Evolutionary conservation across 2,888 invertebrate genomes (phyloP).

Genomic region (Aporophyla nigra): DNA sequence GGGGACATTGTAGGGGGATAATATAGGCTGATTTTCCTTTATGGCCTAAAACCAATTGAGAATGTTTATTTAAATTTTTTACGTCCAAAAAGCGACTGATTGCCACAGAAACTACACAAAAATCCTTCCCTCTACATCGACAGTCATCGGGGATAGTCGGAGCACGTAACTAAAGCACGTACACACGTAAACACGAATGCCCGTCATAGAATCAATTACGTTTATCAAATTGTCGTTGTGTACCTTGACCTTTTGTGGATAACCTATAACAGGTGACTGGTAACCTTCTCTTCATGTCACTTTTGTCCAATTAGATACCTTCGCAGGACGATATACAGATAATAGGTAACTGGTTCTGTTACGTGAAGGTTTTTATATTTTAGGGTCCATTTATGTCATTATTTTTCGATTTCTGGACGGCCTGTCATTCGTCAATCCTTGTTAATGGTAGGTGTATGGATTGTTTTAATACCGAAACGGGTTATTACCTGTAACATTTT

Average conservation of each 20-base stretch:
- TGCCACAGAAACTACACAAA: neutral
- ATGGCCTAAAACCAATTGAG: neutral
- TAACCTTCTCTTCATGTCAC: neutral
- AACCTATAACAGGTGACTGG: slow-evolving; percentile 6
- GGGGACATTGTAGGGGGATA: no score
- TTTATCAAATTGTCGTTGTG: slow-evolving; percentile 33
- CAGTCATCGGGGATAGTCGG: neutral
- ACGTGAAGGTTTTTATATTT: neutral
- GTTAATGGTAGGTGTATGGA: neutral
- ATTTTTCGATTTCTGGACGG: neutral
- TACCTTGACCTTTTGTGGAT: slow-evolving; percentile 26
- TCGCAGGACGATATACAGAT: neutral
- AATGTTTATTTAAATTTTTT: neutral
- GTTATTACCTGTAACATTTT: neutral
- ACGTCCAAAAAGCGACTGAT: neutral
- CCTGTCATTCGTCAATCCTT: neutral
- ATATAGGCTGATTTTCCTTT: no score
- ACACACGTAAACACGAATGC: slow-evolving; percentile 38
- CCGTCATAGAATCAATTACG: slow-evolving; percentile 28
- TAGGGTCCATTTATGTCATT: neutral
- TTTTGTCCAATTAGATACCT: neutral
- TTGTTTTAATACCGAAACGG: neutral
- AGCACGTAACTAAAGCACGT: slow-evolving; percentile 14
- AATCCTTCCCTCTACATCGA: neutral
- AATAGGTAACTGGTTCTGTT: neutral